Percentiles rank a stretch among this genome's conserved stretches.
phyloP scores from a whole-genome alignment of 1,140 invertebrate species.

The Portunus trituberculatus region DNA sequence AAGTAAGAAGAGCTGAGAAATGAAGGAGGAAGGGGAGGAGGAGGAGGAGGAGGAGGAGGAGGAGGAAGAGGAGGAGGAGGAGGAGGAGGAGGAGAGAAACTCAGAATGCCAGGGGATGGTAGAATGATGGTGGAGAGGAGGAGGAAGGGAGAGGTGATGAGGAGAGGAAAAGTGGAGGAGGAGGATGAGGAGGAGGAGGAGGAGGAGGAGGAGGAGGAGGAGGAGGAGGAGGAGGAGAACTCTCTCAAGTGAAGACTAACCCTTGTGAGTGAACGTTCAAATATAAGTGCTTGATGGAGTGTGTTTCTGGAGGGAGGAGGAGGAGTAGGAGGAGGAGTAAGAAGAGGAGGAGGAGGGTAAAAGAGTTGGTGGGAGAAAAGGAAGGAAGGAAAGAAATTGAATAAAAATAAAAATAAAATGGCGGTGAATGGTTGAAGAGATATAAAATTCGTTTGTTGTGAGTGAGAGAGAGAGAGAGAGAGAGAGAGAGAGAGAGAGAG shows the following conservation, averaged over 20 bases:
- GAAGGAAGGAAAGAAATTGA: neutral
- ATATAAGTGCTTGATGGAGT: constrained; percentile 63
- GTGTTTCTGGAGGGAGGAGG: neutral
- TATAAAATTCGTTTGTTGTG: neutral
- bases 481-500: constrained; percentile 11
- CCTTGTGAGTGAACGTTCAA: constrained; percentile 40
- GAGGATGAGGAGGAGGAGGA: neutral
- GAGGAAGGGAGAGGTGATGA: too few species aligned
- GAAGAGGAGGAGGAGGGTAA: neutral
- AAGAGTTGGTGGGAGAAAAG: too few species aligned
- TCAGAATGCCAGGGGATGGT: neutral
- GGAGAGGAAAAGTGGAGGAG: neutral
- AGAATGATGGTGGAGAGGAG: neutral
- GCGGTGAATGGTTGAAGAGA: neutral
- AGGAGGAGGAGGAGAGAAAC: neutral
- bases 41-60: neutral
- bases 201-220: neutral
- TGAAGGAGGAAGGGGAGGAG: neutral
- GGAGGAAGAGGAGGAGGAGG: neutral
- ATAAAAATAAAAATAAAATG: neutral
- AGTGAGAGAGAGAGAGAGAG: constrained; percentile 18
- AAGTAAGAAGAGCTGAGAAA: neutral
- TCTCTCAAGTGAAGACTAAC: constrained; percentile 46
- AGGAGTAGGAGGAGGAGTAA: neutral
- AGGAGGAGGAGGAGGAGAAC: neutral